Percentiles rank a stretch among this genome's conserved stretches.
These are phyloP conservation scores for Rhabdomys dilectus DNA, from an alignment of 2,113 vertebrate genomes.

Conservation along the genomic window DNA sequence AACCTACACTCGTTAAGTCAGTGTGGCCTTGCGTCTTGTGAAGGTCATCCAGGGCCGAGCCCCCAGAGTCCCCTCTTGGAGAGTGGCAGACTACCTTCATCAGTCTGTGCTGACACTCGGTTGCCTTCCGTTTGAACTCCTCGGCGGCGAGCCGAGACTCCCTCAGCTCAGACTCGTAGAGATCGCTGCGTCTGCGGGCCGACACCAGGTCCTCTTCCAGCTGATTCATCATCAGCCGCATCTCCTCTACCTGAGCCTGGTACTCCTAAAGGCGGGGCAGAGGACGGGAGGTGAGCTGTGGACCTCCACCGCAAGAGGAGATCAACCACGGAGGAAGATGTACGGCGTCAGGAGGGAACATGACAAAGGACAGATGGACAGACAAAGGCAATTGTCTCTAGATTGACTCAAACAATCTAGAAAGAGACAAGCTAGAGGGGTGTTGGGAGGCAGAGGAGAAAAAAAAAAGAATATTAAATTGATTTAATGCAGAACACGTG, in stretches of 20 bases:
- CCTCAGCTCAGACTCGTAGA: constrained; percentile 96
- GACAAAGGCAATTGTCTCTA: background rate
- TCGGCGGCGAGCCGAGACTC: constrained; percentile 95
- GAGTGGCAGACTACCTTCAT: constrained; percentile 91
- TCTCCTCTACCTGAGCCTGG: constrained; percentile 98
- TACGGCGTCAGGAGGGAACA: background rate
- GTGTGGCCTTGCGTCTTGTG: background rate
- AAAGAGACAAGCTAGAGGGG: background rate
- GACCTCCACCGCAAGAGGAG: background rate
- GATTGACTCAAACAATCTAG: background rate
- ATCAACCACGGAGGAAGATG: constrained; percentile 25
- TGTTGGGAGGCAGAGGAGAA: background rate
- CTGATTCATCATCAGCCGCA: constrained; percentile 97
- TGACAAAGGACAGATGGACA: background rate
- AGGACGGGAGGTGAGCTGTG: constrained; percentile 14
- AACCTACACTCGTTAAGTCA: background rate
- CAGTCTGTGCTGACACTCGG: constrained; percentile 95
- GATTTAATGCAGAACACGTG: background rate
- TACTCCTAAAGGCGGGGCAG: constrained; percentile 91
- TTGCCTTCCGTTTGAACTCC: constrained; percentile 96
- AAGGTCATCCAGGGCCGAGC: background rate
- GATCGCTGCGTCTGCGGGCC: constrained; percentile 96
- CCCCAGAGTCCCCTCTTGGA: background rate
- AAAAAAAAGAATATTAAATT: background rate
- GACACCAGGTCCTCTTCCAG: constrained; percentile 98